phyloP scores from a whole-genome alignment of 2,113 vertebrate genomes.

The Ceyx cyanopectus region DNA sequence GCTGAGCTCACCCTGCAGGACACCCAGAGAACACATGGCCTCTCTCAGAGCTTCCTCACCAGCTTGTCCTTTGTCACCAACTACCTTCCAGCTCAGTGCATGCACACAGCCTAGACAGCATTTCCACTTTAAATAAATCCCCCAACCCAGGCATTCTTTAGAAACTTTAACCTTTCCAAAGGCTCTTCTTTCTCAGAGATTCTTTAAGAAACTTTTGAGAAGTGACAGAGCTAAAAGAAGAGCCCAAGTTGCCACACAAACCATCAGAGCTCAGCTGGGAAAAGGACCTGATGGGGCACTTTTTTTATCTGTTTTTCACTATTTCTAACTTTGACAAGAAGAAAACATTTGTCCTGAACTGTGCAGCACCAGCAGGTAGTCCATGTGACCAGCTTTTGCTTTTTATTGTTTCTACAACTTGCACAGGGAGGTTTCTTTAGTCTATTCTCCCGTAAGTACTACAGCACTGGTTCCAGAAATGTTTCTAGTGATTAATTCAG shows the following conservation, averaged over 20 bases:
- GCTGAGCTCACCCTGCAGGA: not conserved
- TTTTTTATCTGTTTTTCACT: not conserved
- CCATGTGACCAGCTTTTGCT: not conserved
- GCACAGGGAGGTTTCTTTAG: not conserved
- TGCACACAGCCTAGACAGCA: accelerated
- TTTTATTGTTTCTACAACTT: not conserved
- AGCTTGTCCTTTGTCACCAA: not conserved
- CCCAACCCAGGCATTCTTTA: not conserved
- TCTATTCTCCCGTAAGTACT: not conserved
- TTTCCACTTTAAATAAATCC: not conserved
- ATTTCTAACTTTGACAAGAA: not conserved
- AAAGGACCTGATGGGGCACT: not conserved
- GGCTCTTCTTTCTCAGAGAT: too few relatives aligned
- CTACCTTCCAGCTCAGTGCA: not conserved
- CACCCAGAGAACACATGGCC: too few relatives aligned
- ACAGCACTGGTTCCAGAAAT: not conserved
- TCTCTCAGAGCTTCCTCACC: not conserved
- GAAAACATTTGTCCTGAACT: not conserved
- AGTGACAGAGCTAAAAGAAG: not conserved
- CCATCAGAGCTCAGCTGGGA: not conserved
- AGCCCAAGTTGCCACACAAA: accelerated
- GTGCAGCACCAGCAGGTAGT: not conserved
- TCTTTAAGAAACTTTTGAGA: not conserved
- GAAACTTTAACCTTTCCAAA: too few relatives aligned
- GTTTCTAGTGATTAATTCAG: not conserved